Conservation (phyloP, 2,888 invertebrate species). For the Erebia aethiops region DNA sequence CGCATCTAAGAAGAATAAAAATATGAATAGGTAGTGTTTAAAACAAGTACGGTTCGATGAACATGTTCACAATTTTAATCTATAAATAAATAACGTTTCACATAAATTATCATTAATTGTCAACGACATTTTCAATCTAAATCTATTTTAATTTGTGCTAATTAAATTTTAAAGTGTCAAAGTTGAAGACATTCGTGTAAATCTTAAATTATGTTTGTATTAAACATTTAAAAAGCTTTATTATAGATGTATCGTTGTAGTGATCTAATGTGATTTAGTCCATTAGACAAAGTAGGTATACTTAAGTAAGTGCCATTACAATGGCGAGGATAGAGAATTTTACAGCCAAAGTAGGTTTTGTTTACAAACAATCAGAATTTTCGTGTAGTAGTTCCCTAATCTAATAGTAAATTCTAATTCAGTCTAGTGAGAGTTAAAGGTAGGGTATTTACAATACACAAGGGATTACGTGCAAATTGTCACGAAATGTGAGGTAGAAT, state of each 20-base stretch:
- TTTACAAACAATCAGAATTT: conserved; percentile 55
- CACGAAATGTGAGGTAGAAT: conserved; percentile 66
- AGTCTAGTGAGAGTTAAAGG: conserved; percentile 78
- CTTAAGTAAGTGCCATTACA: conserved; percentile 50
- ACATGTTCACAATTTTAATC: conserved; percentile 35
- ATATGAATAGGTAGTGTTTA: conserved; percentile 39
- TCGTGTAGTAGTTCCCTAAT: conserved; percentile 56
- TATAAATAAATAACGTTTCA: conserved; percentile 52
- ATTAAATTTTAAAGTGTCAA: conserved; percentile 70
- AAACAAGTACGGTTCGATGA: conserved; percentile 32
- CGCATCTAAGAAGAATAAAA: conserved; percentile 52
- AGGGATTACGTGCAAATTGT: conserved; percentile 63
- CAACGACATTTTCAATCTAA: conserved; percentile 62
- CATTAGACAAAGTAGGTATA: conserved; percentile 38
- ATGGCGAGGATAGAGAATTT: conserved; percentile 43
- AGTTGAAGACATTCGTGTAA: conserved; percentile 60
- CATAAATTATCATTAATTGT: conserved; percentile 45
- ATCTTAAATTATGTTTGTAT: conserved; percentile 42
- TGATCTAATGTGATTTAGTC: conserved; percentile 56
- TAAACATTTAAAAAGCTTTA: conserved; percentile 59
- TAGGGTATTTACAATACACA: conserved; percentile 50
- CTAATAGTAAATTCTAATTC: conserved; percentile 75
- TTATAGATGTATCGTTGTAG: conserved; percentile 74
- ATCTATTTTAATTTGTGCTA: conserved; percentile 69
- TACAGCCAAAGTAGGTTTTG: conserved; percentile 50